Evolutionary conservation across 2,888 invertebrate genomes (phyloP).

Genomic region (Hypolimnas misippus): DNA sequence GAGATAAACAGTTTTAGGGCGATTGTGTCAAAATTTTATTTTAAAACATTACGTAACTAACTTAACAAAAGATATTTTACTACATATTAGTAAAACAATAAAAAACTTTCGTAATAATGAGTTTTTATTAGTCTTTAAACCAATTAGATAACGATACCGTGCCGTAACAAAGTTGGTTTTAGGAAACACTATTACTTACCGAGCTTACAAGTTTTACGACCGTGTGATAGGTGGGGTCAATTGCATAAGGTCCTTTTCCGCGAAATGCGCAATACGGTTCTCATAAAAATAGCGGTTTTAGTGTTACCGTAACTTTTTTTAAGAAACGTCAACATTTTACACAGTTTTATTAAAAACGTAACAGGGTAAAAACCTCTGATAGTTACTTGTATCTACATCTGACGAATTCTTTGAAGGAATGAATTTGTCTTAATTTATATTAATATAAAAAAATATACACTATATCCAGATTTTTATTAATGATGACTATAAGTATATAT

Average conservation of each 20-base stretch:
- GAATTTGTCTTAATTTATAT: neutral
- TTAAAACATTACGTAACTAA: no score
- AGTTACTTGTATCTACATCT: conserved; percentile 20
- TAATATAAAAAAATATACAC: no score
- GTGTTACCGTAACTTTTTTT: conserved; percentile 33
- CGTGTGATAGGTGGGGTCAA: conserved; percentile 29
- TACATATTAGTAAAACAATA: neutral
- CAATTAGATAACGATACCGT: neutral
- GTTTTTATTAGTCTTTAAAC: neutral
- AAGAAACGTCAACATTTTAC: conserved; percentile 31
- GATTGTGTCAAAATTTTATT: no score
- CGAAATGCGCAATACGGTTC: conserved; percentile 25
- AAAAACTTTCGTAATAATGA: neutral
- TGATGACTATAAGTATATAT: no score
- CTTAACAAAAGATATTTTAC: no score
- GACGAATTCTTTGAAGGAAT: no score
- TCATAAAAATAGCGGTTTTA: conserved; percentile 41
- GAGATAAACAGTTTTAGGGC: no score
- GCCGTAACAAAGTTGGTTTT: neutral
- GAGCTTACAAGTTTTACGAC: conserved; percentile 29
- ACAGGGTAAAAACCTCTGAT: conserved; percentile 27
- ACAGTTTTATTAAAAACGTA: no score
- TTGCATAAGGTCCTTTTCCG: conserved; percentile 33
- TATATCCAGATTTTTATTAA: no score
- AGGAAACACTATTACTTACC: conserved; percentile 12